Base-by-base conservation (phyloP, 2,888 invertebrate genomes). In the Lepidochrysops patricia region DNA sequence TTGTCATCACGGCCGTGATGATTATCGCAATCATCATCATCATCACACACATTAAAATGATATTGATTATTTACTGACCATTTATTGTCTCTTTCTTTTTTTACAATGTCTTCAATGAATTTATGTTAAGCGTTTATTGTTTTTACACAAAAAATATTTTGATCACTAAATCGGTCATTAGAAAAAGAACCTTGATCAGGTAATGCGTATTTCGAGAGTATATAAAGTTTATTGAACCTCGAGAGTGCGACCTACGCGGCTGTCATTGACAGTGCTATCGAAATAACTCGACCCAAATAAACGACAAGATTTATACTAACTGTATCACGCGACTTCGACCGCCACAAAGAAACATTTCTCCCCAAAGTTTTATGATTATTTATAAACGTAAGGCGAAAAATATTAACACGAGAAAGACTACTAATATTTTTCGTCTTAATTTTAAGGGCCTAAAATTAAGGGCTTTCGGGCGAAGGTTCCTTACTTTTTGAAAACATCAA, bases 221-320 rank as follows among this genome's bases (percentile, higher is more conserved):
- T 43, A 43, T 12, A 60, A 52, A 54, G 63, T 61, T 64, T 57
- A 62, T 57, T 62, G 64, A 60, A 59, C 61, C 54, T 34, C 54
- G 19, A 1, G 57, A 35, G 48, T 43, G 37, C 32, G 60, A 60
- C 62, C 63, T 62, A 60, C 62, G 56, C 58, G 60, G 6, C 35
- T 52, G 65, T 57, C 64, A 66, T 63, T 64, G 66, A 62, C 62
- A 61, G 56, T 57, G 61, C 58, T 19, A 61, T 52, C 50, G 32
- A 65, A 67, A 65, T 67, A 67, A 25, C 49, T 58, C 34, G 61
- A 56, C 61, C 61, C 58, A 61, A 32, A 61, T 50, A 50, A 4
- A 50, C 50, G 26, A 50, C 50, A 50, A 50, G 26, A 50, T 50
- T 50, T n/a, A 50, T 50, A n/a, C 13, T 43, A 19, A 23, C 43